These are phyloP conservation scores for Boulengerochromis microlepis DNA, from an alignment of 2,113 vertebrate species.

Conservation along the genomic window DNA sequence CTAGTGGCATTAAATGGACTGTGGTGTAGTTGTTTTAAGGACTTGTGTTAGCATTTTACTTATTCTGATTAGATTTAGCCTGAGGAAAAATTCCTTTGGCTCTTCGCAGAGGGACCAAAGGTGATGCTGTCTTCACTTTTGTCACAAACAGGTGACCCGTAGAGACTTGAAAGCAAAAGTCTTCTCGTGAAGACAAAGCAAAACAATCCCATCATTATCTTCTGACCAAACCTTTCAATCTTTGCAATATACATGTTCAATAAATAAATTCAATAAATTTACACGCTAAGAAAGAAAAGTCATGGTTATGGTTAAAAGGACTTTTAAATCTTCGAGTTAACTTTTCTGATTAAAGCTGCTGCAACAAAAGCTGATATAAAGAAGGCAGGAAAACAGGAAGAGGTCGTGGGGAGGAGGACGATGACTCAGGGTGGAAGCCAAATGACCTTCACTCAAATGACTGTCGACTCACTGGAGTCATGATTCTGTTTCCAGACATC, in stretches of 20 bases:
- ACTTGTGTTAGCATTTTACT: background rate
- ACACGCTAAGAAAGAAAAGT: background rate
- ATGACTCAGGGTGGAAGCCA: background rate
- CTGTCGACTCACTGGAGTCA: background rate
- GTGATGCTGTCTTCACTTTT: background rate
- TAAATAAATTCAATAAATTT: background rate
- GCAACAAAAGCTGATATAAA: background rate
- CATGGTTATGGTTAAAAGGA: background rate
- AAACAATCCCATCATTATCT: background rate
- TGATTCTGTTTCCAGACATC: background rate
- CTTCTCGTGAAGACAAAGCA: background rate
- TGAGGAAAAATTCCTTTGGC: background rate
- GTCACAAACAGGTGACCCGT: background rate
- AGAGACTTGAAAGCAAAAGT: background rate
- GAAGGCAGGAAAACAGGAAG: background rate
- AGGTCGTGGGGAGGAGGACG: rapidly evolving
- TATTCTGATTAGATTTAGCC: background rate
- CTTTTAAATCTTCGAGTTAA: background rate
- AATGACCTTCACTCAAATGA: constrained; percentile 8
- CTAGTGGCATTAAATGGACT: background rate
- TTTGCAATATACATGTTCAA: background rate
- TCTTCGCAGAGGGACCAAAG: background rate
- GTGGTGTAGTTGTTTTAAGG: background rate
- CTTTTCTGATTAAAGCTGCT: background rate
- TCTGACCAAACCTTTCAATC: background rate